These are phyloP conservation scores for Enteromius anoplus DNA, from an alignment of 2,797 vertebrate genomes.

Conservation along the genomic window DNA sequence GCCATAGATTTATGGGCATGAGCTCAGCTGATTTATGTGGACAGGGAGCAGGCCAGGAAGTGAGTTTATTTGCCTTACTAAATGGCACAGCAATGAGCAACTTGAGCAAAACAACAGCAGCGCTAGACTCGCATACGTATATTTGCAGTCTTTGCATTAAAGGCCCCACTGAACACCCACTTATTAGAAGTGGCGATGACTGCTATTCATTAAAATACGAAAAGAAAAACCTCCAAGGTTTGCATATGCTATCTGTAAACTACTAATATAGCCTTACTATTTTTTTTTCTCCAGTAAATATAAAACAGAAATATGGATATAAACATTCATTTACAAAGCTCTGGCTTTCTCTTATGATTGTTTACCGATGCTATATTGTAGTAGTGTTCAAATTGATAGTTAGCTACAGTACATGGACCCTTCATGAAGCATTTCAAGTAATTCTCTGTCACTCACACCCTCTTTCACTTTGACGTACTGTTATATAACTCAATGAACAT, in stretches of 20 bases:
- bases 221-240: conserved; percentile 22
- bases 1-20: conserved; percentile 59
- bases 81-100: conserved; percentile 56
- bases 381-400: conserved; percentile 37
- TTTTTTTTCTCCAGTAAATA: conserved; percentile 24
- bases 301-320: conserved; percentile 23
- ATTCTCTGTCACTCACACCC: conserved; percentile 48
- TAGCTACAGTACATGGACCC: background rate
- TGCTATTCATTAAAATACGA: conserved; percentile 23
- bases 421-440: conserved; percentile 18
- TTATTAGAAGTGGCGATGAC: conserved; percentile 23
- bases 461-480: conserved; percentile 40
- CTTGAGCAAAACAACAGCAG: conserved; percentile 44
- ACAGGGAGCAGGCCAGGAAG: conserved; percentile 36
- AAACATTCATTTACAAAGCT: conserved; percentile 38
- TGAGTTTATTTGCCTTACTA: conserved; percentile 54
- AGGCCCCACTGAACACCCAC: conserved; percentile 15
- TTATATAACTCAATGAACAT: conserved; percentile 47
- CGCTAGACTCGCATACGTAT: conserved; percentile 34
- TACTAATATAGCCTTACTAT: conserved; percentile 22
- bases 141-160: conserved; percentile 35
- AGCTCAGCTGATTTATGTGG: conserved; percentile 63
- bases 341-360: conserved; percentile 10
- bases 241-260: conserved; percentile 25
- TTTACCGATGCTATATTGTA: conserved; percentile 19